A percentile compares a stretch with the other conserved stretches of the same genome.
These are phyloP conservation scores for Halcyon chelicuti DNA, from an alignment of 2,797 vertebrate species.

Conservation along the genomic window DNA sequence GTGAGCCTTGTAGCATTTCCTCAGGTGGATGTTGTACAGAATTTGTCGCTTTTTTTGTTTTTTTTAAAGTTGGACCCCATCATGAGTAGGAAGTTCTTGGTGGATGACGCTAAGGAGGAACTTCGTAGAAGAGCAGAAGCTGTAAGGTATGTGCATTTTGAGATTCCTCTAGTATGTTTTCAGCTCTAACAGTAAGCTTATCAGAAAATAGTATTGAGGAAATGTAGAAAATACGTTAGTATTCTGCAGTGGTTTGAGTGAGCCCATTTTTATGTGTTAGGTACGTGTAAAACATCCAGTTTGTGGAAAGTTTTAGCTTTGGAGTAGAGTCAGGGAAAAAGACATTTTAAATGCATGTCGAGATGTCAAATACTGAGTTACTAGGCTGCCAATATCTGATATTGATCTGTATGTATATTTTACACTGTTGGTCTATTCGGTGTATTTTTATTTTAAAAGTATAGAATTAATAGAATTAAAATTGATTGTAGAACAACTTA, in stretches of 20 bases:
- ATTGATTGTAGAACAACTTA: fast-evolving
- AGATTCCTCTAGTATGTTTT: background rate
- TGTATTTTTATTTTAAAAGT: background rate
- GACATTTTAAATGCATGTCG: background rate
- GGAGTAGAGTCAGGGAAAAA: background rate
- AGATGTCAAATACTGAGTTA: background rate
- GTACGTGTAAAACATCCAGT: fast-evolving
- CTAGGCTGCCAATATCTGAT: fast-evolving
- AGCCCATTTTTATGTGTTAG: fast-evolving
- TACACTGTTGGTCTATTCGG: fast-evolving
- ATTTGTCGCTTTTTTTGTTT: fast-evolving
- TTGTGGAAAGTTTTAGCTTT: background rate
- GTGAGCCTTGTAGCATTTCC: background rate
- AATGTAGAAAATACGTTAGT: background rate
- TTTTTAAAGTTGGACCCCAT: background rate
- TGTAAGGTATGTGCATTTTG: conserved; percentile 37
- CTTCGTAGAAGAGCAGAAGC: background rate
- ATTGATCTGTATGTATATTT: background rate
- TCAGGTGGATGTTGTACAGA: background rate
- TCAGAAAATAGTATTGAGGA: background rate
- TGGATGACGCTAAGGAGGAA: background rate
- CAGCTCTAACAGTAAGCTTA: background rate
- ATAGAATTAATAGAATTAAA: background rate
- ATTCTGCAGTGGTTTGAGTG: fast-evolving
- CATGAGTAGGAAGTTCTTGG: background rate